Evolutionary conservation across 2,113 vertebrate species (phyloP), one percentile per base, ranked within the genome.

Genomic region (Limnothrissa miodon): DNA sequence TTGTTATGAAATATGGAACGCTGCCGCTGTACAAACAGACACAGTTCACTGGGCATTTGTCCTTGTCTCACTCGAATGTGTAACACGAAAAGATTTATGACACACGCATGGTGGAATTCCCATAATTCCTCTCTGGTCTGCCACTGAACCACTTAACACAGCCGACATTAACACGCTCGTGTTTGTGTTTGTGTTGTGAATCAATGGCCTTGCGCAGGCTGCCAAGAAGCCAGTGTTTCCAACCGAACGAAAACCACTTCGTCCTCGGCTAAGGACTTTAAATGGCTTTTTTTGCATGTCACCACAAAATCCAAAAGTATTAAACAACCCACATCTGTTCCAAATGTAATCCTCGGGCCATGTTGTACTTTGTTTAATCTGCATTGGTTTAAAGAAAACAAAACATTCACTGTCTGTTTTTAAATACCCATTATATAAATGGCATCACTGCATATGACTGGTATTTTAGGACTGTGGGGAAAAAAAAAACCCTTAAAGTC

Each of bases 51-150:
- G 66, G 66, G 33, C 66, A 36, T 74, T 74, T 74, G 66, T 36
- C 29, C 66, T 74, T 33, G 66, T 74, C 66, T 36, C 33, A 74
- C 66, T 74, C 66, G 4, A 74, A 74, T 74, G 66, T 11, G 33
- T 39, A 39, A 66, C 6, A 10, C 59, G n/a, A 66, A 25, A 9
- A 66, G 59, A 66, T 66, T 66, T 29, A 66, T 29, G 59, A 66
- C 59, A 33, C 66, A 5, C 13, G 25, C 66, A 74, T 74, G 36
- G 29, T 74, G 29, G 66, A 74, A 74, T 74, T 74, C 66, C 25
- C 66, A 74, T 74, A 74, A 74, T 74, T 74, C 66, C 66, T 39
- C 33, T 74, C 29, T 74, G 5, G 66, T 74, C 29, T 5, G 66
- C 33, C 29, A 74, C 66, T 13, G 33, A 74, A 33, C 66, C 29